Evolutionary conservation across 2,113 vertebrate species (phyloP).

Genomic region (Dendrocopos noguchii): DNA sequence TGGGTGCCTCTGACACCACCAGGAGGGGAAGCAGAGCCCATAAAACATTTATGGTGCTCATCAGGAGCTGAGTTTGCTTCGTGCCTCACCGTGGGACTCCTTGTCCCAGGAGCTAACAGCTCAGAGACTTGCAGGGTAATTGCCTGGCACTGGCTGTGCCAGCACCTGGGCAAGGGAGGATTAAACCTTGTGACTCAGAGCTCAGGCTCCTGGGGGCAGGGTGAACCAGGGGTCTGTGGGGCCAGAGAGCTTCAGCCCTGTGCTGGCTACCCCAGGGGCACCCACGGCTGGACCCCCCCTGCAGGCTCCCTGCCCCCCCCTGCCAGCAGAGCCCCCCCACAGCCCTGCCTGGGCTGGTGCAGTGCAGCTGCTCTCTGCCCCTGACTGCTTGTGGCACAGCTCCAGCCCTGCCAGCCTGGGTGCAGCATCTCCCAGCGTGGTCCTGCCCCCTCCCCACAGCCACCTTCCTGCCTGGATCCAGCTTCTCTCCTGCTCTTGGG

Average conservation of each 20-base stretch:
- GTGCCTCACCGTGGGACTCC: not conserved
- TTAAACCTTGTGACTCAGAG: constrained; percentile 48
- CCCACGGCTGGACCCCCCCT: accelerated
- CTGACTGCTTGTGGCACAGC: not conserved
- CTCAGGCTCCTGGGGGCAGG: not conserved
- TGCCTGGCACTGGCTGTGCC: not conserved
- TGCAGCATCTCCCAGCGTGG: accelerated
- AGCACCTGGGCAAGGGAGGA: not conserved
- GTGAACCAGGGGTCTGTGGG: not conserved
- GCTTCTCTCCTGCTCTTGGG: not conserved
- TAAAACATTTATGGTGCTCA: not conserved
- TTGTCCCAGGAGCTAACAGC: not conserved
- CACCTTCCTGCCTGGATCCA: not conserved
- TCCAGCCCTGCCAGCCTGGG: not conserved
- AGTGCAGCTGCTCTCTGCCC: not conserved
- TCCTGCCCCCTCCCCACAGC: not conserved
- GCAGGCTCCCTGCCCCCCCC: not conserved
- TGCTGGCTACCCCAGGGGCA: not conserved
- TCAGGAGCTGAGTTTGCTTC: not conserved
- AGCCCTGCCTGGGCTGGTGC: not conserved
- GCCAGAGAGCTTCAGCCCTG: not conserved
- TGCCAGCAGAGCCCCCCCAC: not conserved
- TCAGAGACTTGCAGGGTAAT: not conserved
- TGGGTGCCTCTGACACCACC: not conserved
- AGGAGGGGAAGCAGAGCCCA: not conserved